Percentiles rank a stretch among this genome's conserved stretches.
phyloP scores from a whole-genome alignment of 35 echinoderm and acorn worm species.

The Lytechinus variegatus region DNA sequence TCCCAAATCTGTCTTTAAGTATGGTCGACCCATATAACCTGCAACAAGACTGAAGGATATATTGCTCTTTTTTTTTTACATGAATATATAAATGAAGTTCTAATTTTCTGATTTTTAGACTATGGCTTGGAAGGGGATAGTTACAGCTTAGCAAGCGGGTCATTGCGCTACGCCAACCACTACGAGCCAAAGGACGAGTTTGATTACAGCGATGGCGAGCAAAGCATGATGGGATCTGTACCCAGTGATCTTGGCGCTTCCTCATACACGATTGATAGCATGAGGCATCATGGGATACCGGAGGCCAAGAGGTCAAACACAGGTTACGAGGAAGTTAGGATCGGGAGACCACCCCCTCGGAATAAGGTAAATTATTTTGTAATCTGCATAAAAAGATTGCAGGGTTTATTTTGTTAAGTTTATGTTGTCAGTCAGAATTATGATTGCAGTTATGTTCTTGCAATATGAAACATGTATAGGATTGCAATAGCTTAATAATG shows the following conservation, averaged over 20 bases:
- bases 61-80: too few relatives aligned
- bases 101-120: background rate
- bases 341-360: slow-evolving; percentile 1
- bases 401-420: too few relatives aligned
- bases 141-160: background rate
- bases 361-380: background rate
- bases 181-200: slow-evolving; percentile 53
- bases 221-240: slow-evolving; percentile 32
- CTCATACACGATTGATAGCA: slow-evolving; percentile 35
- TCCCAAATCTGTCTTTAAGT: too few relatives aligned
- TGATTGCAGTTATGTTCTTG: too few relatives aligned
- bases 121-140: background rate
- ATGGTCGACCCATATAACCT: too few relatives aligned
- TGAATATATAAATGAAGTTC: too few relatives aligned
- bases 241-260: slow-evolving; percentile 26
- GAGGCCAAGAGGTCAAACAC: slow-evolving; percentile 9
- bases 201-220: slow-evolving; percentile 61
- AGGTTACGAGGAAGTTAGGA: slow-evolving; percentile 45
- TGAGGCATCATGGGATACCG: slow-evolving; percentile 28
- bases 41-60: too few relatives aligned
- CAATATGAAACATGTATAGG: too few relatives aligned
- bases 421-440: too few relatives aligned
- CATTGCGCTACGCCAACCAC: slow-evolving; percentile 28
- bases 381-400: background rate
- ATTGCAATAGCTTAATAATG: too few relatives aligned